These are phyloP conservation scores for Alligator sinensis DNA, from an alignment of 2,113 vertebrate genomes.

Conservation along the genomic window DNA sequence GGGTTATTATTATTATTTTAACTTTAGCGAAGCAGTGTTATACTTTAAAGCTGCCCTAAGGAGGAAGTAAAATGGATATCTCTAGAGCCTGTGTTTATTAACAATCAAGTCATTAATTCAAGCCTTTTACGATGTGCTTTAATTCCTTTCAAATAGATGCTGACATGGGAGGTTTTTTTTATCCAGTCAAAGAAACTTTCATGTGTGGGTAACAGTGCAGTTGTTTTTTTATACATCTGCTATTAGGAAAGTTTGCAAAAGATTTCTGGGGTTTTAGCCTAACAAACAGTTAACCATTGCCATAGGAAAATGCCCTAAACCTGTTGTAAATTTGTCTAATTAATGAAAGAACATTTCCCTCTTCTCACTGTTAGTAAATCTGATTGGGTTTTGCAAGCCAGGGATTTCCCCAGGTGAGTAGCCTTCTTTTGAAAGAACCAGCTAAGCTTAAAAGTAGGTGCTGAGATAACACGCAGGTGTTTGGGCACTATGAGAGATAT, in stretches of 20 bases:
- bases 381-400: neutral
- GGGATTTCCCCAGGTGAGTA: neutral
- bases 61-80: neutral
- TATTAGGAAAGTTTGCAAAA: neutral
- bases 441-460: neutral
- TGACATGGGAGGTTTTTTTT: neutral
- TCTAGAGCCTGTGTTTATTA: accelerated
- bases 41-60: neutral
- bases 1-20: neutral
- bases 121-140: neutral
- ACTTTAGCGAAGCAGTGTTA: neutral
- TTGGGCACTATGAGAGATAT: accelerated
- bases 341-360: neutral
- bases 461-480: neutral
- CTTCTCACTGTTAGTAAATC: neutral
- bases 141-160: neutral
- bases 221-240: neutral
- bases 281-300: neutral
- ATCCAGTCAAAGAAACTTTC: neutral
- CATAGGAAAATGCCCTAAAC: neutral
- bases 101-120: neutral
- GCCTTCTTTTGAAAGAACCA: neutral
- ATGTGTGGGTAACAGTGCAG: accelerated
- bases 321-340: neutral
- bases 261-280: neutral